Conservation (phyloP, 2,113 vertebrate genomes). For the Eptatretus burgeri region DNA sequence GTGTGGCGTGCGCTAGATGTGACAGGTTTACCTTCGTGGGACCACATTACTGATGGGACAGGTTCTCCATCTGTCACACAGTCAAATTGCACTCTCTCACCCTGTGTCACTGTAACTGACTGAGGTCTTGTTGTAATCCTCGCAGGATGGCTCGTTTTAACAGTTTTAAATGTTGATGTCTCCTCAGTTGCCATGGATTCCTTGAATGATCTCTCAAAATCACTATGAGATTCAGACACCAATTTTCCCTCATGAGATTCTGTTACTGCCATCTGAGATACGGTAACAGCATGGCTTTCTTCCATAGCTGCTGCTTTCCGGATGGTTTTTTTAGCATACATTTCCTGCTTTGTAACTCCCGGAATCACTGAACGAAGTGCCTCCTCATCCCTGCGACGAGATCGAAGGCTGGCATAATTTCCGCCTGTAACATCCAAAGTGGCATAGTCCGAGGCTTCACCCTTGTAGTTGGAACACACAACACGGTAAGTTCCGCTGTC, state of each 20-base stretch:
- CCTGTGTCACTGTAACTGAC: constrained; percentile 48
- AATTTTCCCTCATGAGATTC: constrained; percentile 32
- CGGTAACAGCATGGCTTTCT: constrained; percentile 36
- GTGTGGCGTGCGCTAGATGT: constrained; percentile 32
- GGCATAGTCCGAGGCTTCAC: constrained; percentile 72
- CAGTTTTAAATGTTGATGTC: constrained; percentile 21
- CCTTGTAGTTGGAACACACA: constrained; percentile 56
- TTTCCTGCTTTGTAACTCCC: constrained; percentile 44
- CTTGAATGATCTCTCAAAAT: constrained; percentile 19
- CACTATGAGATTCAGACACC: constrained; percentile 32
- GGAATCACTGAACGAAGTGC: constrained; percentile 37
- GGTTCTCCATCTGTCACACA: constrained; percentile 72
- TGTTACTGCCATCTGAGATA: constrained; percentile 38
- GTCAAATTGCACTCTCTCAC: constrained; percentile 42
- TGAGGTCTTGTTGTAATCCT: constrained; percentile 49
- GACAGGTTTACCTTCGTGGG: constrained; percentile 24
- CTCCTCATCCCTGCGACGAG: constrained; percentile 41
- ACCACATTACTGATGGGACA: constrained; percentile 47
- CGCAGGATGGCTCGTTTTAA: constrained; percentile 31
- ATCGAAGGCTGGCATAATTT: constrained; percentile 39
- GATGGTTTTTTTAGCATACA: constrained; percentile 44
- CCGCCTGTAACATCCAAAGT: constrained; percentile 53
- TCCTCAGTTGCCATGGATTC: constrained; percentile 26
- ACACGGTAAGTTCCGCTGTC: constrained; percentile 72
- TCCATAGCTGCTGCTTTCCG: constrained; percentile 44